Conservation (phyloP, 2,888 invertebrate species). For the Halictus quadricinctus region DNA sequence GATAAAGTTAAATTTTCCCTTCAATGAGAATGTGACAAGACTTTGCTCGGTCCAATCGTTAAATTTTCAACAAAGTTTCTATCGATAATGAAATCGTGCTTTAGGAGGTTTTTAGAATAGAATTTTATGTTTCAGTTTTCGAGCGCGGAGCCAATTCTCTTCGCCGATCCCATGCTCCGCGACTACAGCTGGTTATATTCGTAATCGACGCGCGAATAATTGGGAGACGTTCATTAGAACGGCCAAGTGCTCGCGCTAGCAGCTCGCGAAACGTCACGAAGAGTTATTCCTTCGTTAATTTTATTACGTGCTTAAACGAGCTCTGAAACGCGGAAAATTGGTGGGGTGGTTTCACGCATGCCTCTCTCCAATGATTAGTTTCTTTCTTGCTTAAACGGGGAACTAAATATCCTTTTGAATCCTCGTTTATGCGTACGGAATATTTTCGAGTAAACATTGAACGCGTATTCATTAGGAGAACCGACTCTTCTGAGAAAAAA, state of each 20-base stretch:
- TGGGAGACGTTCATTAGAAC: conserved; percentile 25
- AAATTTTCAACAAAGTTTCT: neutral
- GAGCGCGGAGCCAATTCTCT: neutral
- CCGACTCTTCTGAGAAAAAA: too few relatives aligned
- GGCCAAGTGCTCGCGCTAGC: conserved; percentile 14
- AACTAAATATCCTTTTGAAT: neutral
- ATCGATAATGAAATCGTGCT: neutral
- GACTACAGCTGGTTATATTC: conserved; percentile 9
- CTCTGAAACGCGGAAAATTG: conserved; percentile 11
- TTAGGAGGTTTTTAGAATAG: neutral
- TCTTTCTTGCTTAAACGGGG: neutral
- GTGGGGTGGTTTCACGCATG: neutral
- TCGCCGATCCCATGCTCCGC: conserved; percentile 9
- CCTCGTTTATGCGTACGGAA: neutral
- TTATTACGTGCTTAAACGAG: conserved; percentile 28
- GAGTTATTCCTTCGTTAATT: conserved; percentile 44
- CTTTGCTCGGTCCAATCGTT: too few relatives aligned
- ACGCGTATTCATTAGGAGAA: neutral
- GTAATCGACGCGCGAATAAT: conserved; percentile 28
- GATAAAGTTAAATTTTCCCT: neutral
- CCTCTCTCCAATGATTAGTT: neutral
- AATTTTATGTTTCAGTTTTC: neutral
- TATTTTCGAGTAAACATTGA: neutral
- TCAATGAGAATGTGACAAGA: neutral
- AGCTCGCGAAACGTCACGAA: conserved; percentile 15